Percentiles rank a stretch among this genome's conserved stretches.
Evolutionary conservation across 1,140 invertebrate species (phyloP).

Genomic region (Philaenus spumarius): DNA sequence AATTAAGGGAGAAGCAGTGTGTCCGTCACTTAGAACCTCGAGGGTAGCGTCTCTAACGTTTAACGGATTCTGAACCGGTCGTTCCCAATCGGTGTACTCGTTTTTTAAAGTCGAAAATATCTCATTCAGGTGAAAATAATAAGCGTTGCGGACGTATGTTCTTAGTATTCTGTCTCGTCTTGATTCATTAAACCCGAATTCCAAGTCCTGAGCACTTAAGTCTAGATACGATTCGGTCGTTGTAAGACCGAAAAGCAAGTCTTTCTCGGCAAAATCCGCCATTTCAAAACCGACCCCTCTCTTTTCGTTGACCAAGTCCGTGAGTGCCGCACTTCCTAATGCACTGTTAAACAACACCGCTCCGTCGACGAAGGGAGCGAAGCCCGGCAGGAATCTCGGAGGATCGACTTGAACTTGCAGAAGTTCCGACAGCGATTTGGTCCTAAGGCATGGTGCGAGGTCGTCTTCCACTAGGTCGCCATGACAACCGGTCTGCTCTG

Average conservation of each 20-base stretch:
- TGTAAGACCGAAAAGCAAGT: slow-evolving; percentile 69
- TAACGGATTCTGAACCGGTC: slow-evolving; percentile 63
- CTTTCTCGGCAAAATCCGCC: slow-evolving; percentile 74
- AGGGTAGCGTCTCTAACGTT: slow-evolving; percentile 68
- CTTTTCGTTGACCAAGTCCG: slow-evolving; percentile 13
- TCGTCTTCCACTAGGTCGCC: slow-evolving; percentile 70
- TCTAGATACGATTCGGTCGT: slow-evolving; percentile 68
- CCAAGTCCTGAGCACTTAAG: slow-evolving; percentile 60
- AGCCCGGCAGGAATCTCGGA: slow-evolving; percentile 76
- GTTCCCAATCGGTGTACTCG: slow-evolving; percentile 90
- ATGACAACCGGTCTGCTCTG: slow-evolving; percentile 68
- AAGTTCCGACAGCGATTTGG: slow-evolving; percentile 61
- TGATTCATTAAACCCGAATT: slow-evolving; percentile 80
- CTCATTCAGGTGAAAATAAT: slow-evolving; percentile 83
- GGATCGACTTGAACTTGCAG: slow-evolving; percentile 64
- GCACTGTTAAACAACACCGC: slow-evolving; percentile 49
- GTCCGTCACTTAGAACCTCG: slow-evolving; percentile 73
- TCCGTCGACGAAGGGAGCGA: slow-evolving; percentile 84
- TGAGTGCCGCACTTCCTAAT: slow-evolving; percentile 6
- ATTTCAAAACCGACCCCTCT: slow-evolving; percentile 57
- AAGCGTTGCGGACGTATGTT: slow-evolving; percentile 82
- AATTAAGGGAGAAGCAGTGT: slow-evolving; percentile 75
- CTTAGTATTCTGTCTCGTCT: slow-evolving; percentile 74
- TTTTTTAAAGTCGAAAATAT: slow-evolving; percentile 86
- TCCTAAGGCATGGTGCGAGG: slow-evolving; percentile 73